Evolutionary conservation across 2,797 vertebrate species (phyloP).

Genomic region (Kryptolebias ocellatus): DNA sequence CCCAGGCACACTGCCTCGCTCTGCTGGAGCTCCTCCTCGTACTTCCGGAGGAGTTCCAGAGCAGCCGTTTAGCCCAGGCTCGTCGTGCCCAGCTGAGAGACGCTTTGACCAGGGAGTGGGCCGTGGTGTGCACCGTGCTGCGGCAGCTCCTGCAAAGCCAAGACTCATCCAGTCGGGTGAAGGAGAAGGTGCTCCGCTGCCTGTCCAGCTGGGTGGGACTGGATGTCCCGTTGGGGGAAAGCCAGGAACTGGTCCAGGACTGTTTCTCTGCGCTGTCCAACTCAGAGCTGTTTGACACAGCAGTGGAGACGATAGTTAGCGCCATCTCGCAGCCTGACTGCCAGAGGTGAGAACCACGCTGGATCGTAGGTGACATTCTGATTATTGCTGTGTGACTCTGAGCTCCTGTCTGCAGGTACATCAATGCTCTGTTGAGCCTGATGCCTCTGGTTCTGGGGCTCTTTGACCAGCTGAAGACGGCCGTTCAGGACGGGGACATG

Average conservation of each 20-base stretch:
- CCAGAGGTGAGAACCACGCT: slow-evolving; percentile 85
- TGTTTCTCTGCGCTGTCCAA: slow-evolving; percentile 88
- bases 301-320: slow-evolving; percentile 94
- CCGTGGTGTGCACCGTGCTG: slow-evolving; percentile 89
- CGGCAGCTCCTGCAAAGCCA: slow-evolving; percentile 92
- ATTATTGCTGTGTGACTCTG: slow-evolving; percentile 7
- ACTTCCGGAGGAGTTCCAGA: slow-evolving; percentile 96
- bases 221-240: slow-evolving; percentile 90
- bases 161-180: slow-evolving; percentile 89
- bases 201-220: slow-evolving; percentile 95
- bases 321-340: slow-evolving; percentile 94
- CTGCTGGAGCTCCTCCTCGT: slow-evolving; percentile 94
- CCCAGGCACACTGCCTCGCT: slow-evolving; percentile 88
- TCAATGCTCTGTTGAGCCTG: slow-evolving; percentile 89
- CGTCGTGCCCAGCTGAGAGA: slow-evolving; percentile 90
- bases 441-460: slow-evolving; percentile 91
- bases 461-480: slow-evolving; percentile 91
- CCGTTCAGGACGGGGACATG: slow-evolving; percentile 91
- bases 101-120: slow-evolving; percentile 88
- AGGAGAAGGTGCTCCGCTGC: slow-evolving; percentile 92
- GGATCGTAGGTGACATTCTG: neutral
- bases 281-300: slow-evolving; percentile 92
- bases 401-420: slow-evolving; percentile 81
- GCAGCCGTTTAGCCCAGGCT: slow-evolving; percentile 87
- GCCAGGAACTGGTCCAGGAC: slow-evolving; percentile 90